These are phyloP conservation scores for Sebastes paucispinis DNA, from an alignment of 2,797 vertebrate species.

Conservation along the genomic window DNA sequence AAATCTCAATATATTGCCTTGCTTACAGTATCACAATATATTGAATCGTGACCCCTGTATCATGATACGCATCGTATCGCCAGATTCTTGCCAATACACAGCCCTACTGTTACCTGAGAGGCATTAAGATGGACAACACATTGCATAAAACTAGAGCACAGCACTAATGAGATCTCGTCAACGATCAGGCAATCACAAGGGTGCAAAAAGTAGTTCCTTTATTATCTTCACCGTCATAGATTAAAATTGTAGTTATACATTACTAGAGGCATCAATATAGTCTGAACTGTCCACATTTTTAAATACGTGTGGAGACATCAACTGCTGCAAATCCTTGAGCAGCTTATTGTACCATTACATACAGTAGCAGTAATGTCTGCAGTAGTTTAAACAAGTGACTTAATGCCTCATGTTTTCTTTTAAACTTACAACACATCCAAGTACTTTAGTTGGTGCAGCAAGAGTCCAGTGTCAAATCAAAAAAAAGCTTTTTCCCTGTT, in stretches of 20 bases:
- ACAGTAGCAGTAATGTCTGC: conserved; percentile 61
- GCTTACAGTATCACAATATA: too few relatives aligned
- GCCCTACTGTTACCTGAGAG: too few relatives aligned
- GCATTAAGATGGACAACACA: background rate
- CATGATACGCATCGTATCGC: too few relatives aligned
- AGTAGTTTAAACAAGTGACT: conserved; percentile 63
- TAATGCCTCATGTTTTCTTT: conserved; percentile 62
- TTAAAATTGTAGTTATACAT: conserved; percentile 74
- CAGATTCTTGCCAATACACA: too few relatives aligned
- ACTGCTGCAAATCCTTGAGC: conserved; percentile 43
- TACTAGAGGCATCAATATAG: conserved; percentile 70
- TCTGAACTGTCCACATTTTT: conserved; percentile 57
- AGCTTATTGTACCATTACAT: conserved; percentile 61
- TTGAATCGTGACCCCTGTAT: too few relatives aligned
- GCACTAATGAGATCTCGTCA: background rate
- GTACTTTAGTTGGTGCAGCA: conserved; percentile 65
- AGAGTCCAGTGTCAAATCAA: conserved; percentile 75
- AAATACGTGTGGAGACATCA: conserved; percentile 61
- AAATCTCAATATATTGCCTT: too few relatives aligned
- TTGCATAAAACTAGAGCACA: background rate
- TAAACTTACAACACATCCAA: conserved; percentile 64
- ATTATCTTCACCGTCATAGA: conserved; percentile 75
- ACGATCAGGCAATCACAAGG: conserved; percentile 52
- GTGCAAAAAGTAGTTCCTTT: conserved; percentile 81
- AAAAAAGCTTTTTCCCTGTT: conserved; percentile 41